Percentiles rank a stretch among this genome's conserved stretches.
Evolutionary conservation across 2,113 vertebrate genomes (phyloP).

Genomic region (Elephas maximus): DNA sequence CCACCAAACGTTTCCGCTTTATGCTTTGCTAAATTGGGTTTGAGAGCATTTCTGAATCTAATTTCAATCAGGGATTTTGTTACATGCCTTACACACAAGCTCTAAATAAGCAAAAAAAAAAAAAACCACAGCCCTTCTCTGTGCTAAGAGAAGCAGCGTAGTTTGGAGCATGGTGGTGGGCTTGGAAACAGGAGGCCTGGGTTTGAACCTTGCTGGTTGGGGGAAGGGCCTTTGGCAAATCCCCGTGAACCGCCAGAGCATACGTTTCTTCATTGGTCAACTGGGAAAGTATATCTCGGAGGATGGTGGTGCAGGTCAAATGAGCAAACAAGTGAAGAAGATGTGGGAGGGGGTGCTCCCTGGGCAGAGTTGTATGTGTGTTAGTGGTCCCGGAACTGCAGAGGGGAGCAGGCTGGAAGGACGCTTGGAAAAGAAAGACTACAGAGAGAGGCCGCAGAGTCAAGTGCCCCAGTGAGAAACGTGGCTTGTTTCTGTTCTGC

Average conservation of each 20-base stretch:
- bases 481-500: not conserved
- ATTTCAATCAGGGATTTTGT: constrained; percentile 10
- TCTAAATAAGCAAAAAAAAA: not conserved
- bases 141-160: not conserved
- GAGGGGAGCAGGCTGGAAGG: not conserved
- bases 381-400: not conserved
- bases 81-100: not conserved
- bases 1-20: not conserved
- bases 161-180: not conserved
- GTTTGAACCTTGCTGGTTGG: not conserved
- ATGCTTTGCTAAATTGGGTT: constrained; percentile 59
- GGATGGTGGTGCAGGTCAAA: not conserved
- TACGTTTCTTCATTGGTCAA: not conserved
- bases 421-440: not conserved
- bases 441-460: not conserved
- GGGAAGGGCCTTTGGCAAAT: not conserved
- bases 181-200: not conserved
- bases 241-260: not conserved
- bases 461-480: not conserved
- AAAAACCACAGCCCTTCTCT: not conserved
- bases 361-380: not conserved
- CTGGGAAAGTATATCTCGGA: not conserved
- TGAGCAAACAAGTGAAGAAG: not conserved
- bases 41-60: constrained; percentile 47
- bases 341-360: not conserved